Conservation (phyloP, 2,888 invertebrate species). For the Drosophila testacea region DNA sequence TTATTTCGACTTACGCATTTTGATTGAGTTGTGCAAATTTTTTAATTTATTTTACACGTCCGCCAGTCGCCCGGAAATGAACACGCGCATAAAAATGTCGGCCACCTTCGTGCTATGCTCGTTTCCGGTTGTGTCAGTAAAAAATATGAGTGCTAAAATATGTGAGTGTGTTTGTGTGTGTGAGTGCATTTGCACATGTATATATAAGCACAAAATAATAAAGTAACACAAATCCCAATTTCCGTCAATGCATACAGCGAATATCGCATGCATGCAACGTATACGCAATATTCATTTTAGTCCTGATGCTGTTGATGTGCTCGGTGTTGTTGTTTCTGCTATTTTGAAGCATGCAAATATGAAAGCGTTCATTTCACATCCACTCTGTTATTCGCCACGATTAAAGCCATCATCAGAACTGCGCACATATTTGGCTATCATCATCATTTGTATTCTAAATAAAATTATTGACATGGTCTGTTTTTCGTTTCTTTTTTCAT, state of each 20-base stretch:
- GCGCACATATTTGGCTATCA: constrained; percentile 14
- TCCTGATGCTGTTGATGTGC: constrained; percentile 8
- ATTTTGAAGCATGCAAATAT: constrained; percentile 37
- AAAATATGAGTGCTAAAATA: constrained; percentile 30
- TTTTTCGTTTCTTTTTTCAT: not conserved
- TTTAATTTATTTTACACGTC: constrained; percentile 67
- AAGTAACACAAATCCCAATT: constrained; percentile 75
- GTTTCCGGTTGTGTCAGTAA: constrained; percentile 56
- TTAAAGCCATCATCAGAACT: constrained; percentile 8
- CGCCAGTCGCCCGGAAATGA: constrained; percentile 51
- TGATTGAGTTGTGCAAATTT: constrained; percentile 66
- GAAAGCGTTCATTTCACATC: constrained; percentile 31
- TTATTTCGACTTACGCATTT: constrained; percentile 61
- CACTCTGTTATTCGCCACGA: constrained; percentile 18
- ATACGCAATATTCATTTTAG: constrained; percentile 51
- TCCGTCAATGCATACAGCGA: constrained; percentile 62
- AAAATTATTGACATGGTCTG: not conserved
- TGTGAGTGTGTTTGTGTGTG: not conserved
- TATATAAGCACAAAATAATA: constrained; percentile 64
- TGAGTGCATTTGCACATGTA: constrained; percentile 4
- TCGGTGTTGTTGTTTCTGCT: constrained; percentile 21
- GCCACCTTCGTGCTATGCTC: constrained; percentile 42
- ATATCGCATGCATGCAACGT: constrained; percentile 56
- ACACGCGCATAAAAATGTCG: constrained; percentile 52
- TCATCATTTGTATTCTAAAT: not conserved